Base-by-base conservation (phyloP, 2,888 invertebrate genomes). In the Sinotaia quadrata region DNA sequence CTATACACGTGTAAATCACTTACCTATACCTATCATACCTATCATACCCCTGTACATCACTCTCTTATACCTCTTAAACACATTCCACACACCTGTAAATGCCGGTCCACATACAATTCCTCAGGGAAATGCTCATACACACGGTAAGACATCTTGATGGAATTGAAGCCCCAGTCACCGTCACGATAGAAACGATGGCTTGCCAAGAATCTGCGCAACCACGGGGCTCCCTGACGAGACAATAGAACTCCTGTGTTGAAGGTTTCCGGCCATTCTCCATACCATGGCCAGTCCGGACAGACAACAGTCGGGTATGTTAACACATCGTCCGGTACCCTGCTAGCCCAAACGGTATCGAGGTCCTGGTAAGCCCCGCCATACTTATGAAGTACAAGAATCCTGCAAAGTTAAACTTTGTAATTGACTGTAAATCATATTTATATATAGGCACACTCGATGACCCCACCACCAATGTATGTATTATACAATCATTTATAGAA, bases 321-420 rank as follows among this genome's bases (percentile, higher is more conserved):
- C 47, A 71, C 41, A 12, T 7, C 12, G 8, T 72, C 52, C 0
- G 75, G 66, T 24, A 81, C 52, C 12, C 75, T 73, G 59, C 77
- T 75, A 21, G 75, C 75, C 76, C 79, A 82, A 29, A 80, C 69
- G 31, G 77, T 80, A 51, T 83, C 83, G 33, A 77, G 77, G 68
- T 83, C 83, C 0, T 75, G 68, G 72, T 81, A 82, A 24, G 81
- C 73, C 7, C 82, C 82, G 34, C 82, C 82, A 58, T 81, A 81
- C 27, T 76, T n/a, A n/a, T n/a, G n/a, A n/a, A n/a, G n/a, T n/a
- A n/a, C n/a, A n/a, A n/a, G n/a, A n/a, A n/a, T n/a, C n/a, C n/a
- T n/a, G n/a, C n/a, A n/a, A n/a, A n/a, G n/a, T n/a, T n/a, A n/a
- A n/a, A n/a, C n/a, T n/a, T n/a, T n/a, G n/a, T n/a, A n/a, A n/a